These are phyloP conservation scores for Amniataba percoides DNA, from an alignment of 2,797 vertebrate genomes.

Conservation along the genomic window DNA sequence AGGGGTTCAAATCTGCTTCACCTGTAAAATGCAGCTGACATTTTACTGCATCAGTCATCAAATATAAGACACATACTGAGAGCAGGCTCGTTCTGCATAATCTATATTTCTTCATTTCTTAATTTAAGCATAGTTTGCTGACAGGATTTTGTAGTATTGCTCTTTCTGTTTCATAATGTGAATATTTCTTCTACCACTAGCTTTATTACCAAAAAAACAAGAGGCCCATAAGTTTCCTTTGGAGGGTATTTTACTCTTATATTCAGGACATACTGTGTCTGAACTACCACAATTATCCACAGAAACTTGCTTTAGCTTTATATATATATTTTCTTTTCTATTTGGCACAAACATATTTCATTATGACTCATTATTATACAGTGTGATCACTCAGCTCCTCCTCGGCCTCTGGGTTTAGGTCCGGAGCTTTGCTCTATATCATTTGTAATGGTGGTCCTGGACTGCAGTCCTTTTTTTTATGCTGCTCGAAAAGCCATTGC, in stretches of 20 bases:
- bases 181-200: not conserved
- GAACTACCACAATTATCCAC: conserved; percentile 23
- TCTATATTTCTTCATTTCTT: not conserved
- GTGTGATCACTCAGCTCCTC: conserved; percentile 49
- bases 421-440: conserved; percentile 40
- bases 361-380: conserved; percentile 56
- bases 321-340: conserved; percentile 18
- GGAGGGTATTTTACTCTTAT: conserved; percentile 6
- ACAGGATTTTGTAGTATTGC: not conserved
- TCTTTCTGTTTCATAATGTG: not conserved
- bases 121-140: not conserved
- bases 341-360: conserved; percentile 64
- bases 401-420: conserved; percentile 40
- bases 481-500: conserved; percentile 46
- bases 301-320: conserved; percentile 40
- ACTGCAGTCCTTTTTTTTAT: conserved; percentile 40
- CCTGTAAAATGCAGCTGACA: not conserved
- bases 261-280: conserved; percentile 26
- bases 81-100: not conserved
- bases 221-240: not conserved
- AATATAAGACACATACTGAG: not conserved
- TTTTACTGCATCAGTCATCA: not conserved
- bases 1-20: not conserved
- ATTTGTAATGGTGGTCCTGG: conserved; percentile 45
- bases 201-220: not conserved